Evolutionary conservation across 1,140 invertebrate species (phyloP).

Genomic region (Druon quercuslanigerum): DNA sequence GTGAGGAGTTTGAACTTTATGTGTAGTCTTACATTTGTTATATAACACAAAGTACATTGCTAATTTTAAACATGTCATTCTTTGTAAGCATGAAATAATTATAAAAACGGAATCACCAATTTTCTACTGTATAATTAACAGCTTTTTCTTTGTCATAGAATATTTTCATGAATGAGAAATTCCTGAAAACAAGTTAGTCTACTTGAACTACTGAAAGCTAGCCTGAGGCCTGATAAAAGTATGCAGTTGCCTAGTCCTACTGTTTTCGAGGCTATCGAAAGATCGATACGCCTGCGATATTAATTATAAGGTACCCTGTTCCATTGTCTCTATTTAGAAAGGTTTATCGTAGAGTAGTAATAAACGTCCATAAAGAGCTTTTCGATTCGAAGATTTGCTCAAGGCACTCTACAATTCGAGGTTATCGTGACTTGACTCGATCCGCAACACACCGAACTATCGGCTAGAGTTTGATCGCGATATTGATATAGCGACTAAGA

Average conservation of each 20-base stretch:
- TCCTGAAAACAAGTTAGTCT: too few relatives aligned
- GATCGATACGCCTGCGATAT: background rate
- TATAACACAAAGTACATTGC: too few relatives aligned
- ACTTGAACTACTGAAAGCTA: too few relatives aligned
- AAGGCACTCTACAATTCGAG: constrained; percentile 59
- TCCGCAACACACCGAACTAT: constrained; percentile 43
- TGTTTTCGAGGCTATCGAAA: constrained; percentile 9
- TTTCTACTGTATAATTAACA: too few relatives aligned
- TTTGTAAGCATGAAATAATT: too few relatives aligned
- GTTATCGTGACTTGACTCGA: constrained; percentile 62
- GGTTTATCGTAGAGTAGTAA: constrained; percentile 48
- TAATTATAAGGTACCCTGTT: background rate
- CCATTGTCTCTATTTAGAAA: constrained; percentile 11
- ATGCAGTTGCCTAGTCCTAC: background rate
- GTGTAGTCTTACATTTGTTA: too few relatives aligned
- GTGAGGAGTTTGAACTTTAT: too few relatives aligned
- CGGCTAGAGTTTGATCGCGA: constrained; percentile 31
- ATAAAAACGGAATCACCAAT: too few relatives aligned
- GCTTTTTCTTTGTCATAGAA: too few relatives aligned
- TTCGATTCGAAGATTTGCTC: constrained; percentile 61
- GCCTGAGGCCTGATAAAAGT: too few relatives aligned
- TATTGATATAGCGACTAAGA: constrained; percentile 32
- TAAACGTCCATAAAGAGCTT: constrained; percentile 56
- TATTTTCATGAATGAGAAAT: too few relatives aligned
- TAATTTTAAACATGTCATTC: too few relatives aligned